Evolutionary conservation across 1,140 invertebrate genomes (phyloP), one percentile per base, ranked within the genome.

Genomic region (Lepeophtheirus salmonis): DNA sequence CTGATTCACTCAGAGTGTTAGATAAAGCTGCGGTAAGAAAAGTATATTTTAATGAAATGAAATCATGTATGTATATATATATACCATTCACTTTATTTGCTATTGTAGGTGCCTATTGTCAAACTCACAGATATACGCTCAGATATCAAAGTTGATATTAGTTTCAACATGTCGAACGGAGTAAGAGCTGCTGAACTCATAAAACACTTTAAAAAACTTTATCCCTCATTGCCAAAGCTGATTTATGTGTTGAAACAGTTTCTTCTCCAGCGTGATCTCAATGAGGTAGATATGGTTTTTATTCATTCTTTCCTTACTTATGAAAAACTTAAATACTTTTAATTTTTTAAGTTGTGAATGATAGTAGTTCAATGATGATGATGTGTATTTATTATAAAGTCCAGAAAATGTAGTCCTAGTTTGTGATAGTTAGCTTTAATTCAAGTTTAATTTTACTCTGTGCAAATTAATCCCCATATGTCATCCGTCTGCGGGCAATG

Each of bases 241-340:
- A 90, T 97, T 63, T 83, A 97, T 73, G 90, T 97, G 56, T 77
- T 98, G 63, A 98, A 98, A 75, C 91, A 97, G 75, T 97, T 96
- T 76, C 79, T 97, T 59, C 76, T 95, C 54, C 87, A 97, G 74
- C 80, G 92, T 72, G 89, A 96, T 77, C 79, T 98, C 66, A 97
- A 97, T 75, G 92, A 97, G 80, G 94, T 61, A 41, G 30, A n/a
- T 41, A 41, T n/a, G 30, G 30, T n/a, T 6, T 41, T 41, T n/a
- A 6, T 10, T n/a, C 30, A 41, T 41, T 10, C 30, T 41, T 41
- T 41, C n/a, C n/a, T 41, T n/a, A 6, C 30, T 41, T 6, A n/a
- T 41, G n/a, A 41, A 41, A n/a, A n/a, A n/a, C 30, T 41, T 41
- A 41, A 41, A 41, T 41, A 41, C 30, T 41, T n/a, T n/a, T n/a